Evolutionary conservation across 2,888 invertebrate genomes (phyloP).

Genomic region (Mallateleia sp.): DNA sequence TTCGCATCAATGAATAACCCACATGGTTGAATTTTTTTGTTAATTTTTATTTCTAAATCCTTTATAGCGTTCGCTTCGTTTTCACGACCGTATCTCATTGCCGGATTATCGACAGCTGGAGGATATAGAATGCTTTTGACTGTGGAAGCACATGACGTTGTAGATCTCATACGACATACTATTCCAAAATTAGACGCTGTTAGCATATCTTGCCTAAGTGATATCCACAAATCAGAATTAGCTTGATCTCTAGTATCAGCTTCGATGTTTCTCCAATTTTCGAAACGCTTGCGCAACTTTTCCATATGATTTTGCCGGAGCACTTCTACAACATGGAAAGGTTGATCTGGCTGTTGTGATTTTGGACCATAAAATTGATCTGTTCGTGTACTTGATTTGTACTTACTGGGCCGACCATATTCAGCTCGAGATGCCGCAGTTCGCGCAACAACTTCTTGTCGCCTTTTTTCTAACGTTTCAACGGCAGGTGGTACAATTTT

Average conservation of each 20-base stretch:
- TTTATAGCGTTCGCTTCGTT: slow-evolving; percentile 53
- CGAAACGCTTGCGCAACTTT: neutral
- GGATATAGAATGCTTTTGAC: slow-evolving; percentile 63
- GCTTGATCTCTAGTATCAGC: slow-evolving; percentile 53
- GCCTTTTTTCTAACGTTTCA: neutral
- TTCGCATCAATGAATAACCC: slow-evolving; percentile 52
- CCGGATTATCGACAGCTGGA: neutral
- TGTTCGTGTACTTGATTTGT: too few relatives aligned
- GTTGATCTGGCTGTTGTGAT: neutral
- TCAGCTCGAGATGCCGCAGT: too few relatives aligned
- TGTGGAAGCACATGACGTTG: slow-evolving; percentile 34
- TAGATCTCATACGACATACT: slow-evolving; percentile 47
- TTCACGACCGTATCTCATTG: slow-evolving; percentile 55
- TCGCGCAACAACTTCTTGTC: too few relatives aligned
- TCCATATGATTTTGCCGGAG: too few relatives aligned
- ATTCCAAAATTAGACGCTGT: slow-evolving; percentile 67
- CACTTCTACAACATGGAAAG: slow-evolving; percentile 33
- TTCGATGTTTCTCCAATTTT: too few relatives aligned
- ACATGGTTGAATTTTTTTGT: slow-evolving; percentile 13
- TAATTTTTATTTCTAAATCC: slow-evolving; percentile 24
- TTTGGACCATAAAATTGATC: too few relatives aligned
- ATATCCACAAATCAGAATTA: slow-evolving; percentile 48
- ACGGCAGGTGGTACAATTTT: neutral
- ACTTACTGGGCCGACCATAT: too few relatives aligned
- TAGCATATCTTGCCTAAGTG: slow-evolving; percentile 38